A percentile compares a stretch with the other conserved stretches of the same genome.
These are phyloP conservation scores for Esperia sulphurella DNA, from an alignment of 2,888 invertebrate species.

Conservation along the genomic window DNA sequence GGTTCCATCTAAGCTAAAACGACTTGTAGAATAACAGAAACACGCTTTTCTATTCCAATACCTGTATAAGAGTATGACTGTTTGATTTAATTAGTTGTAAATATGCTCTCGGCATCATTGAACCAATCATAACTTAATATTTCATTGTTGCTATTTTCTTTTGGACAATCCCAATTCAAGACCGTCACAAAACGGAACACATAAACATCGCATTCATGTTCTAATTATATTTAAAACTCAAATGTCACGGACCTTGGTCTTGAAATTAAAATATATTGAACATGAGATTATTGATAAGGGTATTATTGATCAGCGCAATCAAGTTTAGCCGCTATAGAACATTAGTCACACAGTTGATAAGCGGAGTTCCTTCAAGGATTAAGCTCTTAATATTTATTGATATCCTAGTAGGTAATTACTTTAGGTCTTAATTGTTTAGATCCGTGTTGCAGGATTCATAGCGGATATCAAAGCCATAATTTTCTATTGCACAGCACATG, in stretches of 20 bases:
- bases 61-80: no score
- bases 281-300: not conserved
- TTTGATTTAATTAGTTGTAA: no score
- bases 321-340: not conserved
- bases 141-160: not conserved
- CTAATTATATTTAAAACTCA: not conserved
- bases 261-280: not conserved
- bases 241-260: conserved; percentile 1
- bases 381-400: conserved; percentile 12
- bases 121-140: not conserved
- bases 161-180: not conserved
- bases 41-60: no score
- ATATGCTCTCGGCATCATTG: no score
- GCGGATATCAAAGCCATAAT: no score
- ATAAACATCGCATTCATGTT: not conserved
- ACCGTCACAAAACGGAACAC: not conserved
- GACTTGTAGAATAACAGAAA: no score
- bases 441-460: not conserved
- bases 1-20: no score
- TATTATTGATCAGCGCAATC: not conserved
- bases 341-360: conserved; percentile 17
- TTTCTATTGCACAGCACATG: no score
- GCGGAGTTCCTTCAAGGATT: conserved; percentile 16
- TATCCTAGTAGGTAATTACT: conserved; percentile 16
- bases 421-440: conserved; percentile 15